Evolutionary conservation across 2,113 vertebrate species (phyloP).

Genomic region (Malaclemys terrapin): DNA sequence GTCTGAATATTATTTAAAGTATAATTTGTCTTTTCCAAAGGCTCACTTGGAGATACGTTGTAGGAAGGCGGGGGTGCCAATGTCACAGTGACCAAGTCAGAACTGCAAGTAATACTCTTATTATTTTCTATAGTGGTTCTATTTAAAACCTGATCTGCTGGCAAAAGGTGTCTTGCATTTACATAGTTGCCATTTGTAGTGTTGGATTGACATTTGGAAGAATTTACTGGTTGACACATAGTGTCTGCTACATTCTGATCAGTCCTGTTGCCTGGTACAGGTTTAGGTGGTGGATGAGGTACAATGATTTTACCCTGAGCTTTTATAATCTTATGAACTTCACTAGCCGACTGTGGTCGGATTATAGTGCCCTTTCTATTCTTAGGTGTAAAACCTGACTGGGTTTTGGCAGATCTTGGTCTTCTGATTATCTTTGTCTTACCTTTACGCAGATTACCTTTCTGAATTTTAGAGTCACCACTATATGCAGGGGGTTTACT

Average conservation of each 20-base stretch:
- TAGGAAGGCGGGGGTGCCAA: constrained; percentile 61
- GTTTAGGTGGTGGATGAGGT: constrained; percentile 83
- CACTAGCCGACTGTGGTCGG: constrained; percentile 77
- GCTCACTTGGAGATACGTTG: constrained; percentile 49
- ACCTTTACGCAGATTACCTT: constrained; percentile 43
- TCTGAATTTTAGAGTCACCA: constrained; percentile 72
- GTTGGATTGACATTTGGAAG: constrained; percentile 54
- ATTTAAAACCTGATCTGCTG: constrained; percentile 49
- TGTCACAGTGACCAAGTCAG: constrained; percentile 48
- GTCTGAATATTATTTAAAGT: constrained; percentile 39
- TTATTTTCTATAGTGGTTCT: constrained; percentile 51
- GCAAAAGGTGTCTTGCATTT: constrained; percentile 46
- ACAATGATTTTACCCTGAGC: constrained; percentile 78
- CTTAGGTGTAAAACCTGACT: constrained; percentile 39
- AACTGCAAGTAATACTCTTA: constrained; percentile 27
- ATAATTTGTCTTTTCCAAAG: constrained; percentile 53
- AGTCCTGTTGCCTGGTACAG: constrained; percentile 41
- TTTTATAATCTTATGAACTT: constrained; percentile 75
- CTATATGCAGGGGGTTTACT: constrained; percentile 32
- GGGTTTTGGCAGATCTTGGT: constrained; percentile 69
- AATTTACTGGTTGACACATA: constrained; percentile 33
- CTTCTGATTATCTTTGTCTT: constrained; percentile 72
- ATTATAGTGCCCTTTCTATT: constrained; percentile 80
- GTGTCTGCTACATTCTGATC: constrained; percentile 22
- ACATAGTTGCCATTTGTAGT: constrained; percentile 19